Evolutionary conservation across 53 echinoderm and acorn worm genomes (phyloP).

Genomic region (Holothuria scabra): DNA sequence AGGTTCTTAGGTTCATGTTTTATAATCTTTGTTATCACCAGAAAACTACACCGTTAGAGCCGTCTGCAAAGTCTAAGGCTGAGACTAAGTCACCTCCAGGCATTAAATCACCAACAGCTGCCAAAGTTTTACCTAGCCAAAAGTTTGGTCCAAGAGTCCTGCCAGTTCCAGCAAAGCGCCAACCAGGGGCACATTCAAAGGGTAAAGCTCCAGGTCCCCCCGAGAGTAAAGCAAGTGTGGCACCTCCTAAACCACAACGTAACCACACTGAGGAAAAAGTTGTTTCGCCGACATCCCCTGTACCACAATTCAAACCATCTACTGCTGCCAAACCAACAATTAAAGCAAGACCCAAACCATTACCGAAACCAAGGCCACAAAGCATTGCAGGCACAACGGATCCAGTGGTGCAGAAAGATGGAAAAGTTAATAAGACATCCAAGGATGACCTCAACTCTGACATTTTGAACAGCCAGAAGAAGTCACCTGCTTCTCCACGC

Average conservation of each 20-base stretch:
- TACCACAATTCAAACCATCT: not conserved
- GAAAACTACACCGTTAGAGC: conserved; percentile 23
- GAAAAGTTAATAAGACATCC: not conserved
- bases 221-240: not conserved
- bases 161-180: conserved; percentile 11
- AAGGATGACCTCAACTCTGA: conserved; percentile 40
- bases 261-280: not conserved
- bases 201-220: conserved; percentile 28
- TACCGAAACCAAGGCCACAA: conserved; percentile 31
- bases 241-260: not conserved
- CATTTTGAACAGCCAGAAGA: conserved; percentile 16
- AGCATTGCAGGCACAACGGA: not conserved
- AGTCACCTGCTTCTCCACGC: not conserved
- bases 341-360: conserved; percentile 23
- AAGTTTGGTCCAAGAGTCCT: not conserved
- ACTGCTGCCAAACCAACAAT: conserved; percentile 29
- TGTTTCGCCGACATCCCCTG: not conserved
- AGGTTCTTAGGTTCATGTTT: too few relatives aligned
- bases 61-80: not conserved
- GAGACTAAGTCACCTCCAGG: conserved; percentile 21
- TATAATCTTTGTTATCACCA: not conserved
- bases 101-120: not conserved
- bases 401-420: not conserved
- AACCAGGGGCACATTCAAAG: conserved; percentile 21
- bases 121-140: not conserved